Conservation (phyloP, 2,888 invertebrate species). For the Syrista parreyssii region DNA sequence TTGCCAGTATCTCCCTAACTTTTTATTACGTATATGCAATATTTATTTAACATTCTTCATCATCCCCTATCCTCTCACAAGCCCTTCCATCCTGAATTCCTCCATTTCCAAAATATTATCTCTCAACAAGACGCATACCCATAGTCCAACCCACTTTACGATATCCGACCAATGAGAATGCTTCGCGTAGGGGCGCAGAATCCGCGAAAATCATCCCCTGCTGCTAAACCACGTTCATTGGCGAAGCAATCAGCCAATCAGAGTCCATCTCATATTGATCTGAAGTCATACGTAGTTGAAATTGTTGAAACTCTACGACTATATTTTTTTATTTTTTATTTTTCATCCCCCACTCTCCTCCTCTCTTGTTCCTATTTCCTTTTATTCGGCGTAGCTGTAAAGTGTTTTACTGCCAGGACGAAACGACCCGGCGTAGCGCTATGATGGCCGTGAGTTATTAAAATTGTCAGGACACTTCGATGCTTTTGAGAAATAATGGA, state of each 20-base stretch:
- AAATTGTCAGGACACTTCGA: constrained; percentile 44
- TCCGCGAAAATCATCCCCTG: constrained; percentile 46
- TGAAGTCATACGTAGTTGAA: neutral
- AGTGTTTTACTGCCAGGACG: constrained; percentile 19
- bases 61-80: neutral
- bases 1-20: neutral
- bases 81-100: constrained; percentile 16
- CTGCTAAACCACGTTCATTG: constrained; percentile 37
- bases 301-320: neutral
- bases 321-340: constrained; percentile 6
- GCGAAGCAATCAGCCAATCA: constrained; percentile 41
- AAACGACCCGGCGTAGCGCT: constrained; percentile 10
- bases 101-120: constrained; percentile 41
- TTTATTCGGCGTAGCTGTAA: constrained; percentile 48
- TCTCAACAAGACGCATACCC: constrained; percentile 27
- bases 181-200: constrained; percentile 45
- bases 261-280: constrained; percentile 38
- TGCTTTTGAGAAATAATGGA: constrained; percentile 42
- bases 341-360: constrained; percentile 18
- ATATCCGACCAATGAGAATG: constrained; percentile 42
- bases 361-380: constrained; percentile 31
- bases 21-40: neutral
- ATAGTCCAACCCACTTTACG: constrained; percentile 45
- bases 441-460: constrained; percentile 40
- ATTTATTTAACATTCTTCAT: constrained; percentile 2